phyloP scores from a whole-genome alignment of 2,113 vertebrate species.

The Aspiorhynchus laticeps region DNA sequence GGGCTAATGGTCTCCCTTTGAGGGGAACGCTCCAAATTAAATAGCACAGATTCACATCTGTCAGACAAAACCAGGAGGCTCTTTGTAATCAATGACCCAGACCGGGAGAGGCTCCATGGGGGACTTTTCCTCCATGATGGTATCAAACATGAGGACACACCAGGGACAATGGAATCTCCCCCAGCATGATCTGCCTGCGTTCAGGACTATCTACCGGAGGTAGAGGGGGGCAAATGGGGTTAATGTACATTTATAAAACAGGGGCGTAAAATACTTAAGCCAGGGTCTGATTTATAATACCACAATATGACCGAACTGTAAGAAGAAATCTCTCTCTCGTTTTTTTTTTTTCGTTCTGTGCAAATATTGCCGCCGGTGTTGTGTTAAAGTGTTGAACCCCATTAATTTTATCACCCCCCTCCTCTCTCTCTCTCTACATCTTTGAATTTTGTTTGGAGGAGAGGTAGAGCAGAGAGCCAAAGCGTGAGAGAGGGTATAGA shows the following conservation, averaged over 20 bases:
- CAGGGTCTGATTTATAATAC: slow-evolving; percentile 86
- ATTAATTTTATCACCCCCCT: slow-evolving; percentile 97
- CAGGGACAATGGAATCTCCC: slow-evolving; percentile 73
- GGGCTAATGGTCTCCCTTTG: slow-evolving; percentile 80
- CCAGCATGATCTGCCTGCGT: slow-evolving; percentile 74
- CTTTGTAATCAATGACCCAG: slow-evolving; percentile 84
- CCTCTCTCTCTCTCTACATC: slow-evolving; percentile 85
- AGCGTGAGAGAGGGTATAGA: slow-evolving; percentile 66
- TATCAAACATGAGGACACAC: slow-evolving; percentile 72
- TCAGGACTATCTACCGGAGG: slow-evolving; percentile 61
- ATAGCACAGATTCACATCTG: slow-evolving; percentile 83
- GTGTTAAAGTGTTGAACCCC: slow-evolving; percentile 96
- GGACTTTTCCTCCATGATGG: slow-evolving; percentile 70
- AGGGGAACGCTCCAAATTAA: slow-evolving; percentile 83
- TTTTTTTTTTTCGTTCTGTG: slow-evolving; percentile 73
- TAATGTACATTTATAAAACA: slow-evolving; percentile 81
- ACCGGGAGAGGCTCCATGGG: slow-evolving; percentile 74
- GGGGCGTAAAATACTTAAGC: slow-evolving; percentile 80
- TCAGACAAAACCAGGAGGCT: slow-evolving; percentile 84
- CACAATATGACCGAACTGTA: slow-evolving; percentile 87
- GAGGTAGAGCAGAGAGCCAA: slow-evolving; percentile 67
- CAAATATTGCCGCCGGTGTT: slow-evolving; percentile 98
- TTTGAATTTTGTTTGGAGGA: slow-evolving; percentile 91
- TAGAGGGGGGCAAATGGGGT: slow-evolving; percentile 66
- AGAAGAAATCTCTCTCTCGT: slow-evolving; percentile 65